phyloP scores from a whole-genome alignment of 2,888 invertebrate species.

The Ypsolopha sequella region DNA sequence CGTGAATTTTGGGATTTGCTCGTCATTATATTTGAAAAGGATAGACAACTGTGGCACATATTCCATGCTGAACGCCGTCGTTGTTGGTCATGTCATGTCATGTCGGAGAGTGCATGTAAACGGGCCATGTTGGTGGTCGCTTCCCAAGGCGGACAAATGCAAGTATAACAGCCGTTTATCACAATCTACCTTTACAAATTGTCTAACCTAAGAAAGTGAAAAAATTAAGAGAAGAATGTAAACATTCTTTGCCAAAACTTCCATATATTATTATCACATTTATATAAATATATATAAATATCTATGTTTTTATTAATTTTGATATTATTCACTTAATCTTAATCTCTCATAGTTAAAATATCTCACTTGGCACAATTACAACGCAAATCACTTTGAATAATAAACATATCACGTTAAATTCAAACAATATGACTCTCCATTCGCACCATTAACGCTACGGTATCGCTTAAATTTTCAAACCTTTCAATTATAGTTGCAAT shows the following conservation, averaged over 20 bases:
- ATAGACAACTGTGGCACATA: too few species aligned
- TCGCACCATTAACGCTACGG: slow-evolving; percentile 43
- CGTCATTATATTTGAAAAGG: too few species aligned
- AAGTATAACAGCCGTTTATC: slow-evolving; percentile 9
- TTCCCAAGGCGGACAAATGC: slow-evolving; percentile 1
- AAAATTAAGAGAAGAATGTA: slow-evolving; percentile 43
- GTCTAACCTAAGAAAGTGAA: slow-evolving; percentile 36
- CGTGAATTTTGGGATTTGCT: too few species aligned
- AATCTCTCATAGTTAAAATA: slow-evolving; percentile 60
- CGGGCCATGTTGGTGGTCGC: too few species aligned
- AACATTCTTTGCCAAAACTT: slow-evolving; percentile 60
- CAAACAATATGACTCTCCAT: slow-evolving; percentile 37
- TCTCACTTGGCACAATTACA: slow-evolving; percentile 68
- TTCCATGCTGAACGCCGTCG: too few species aligned
- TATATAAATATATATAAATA: slow-evolving; percentile 53
- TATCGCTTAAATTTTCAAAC: slow-evolving; percentile 34
- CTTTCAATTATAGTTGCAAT: slow-evolving; percentile 33
- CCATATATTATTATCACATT: slow-evolving; percentile 67
- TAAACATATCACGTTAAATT: slow-evolving; percentile 39
- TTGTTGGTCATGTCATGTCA: too few species aligned
- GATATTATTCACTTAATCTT: slow-evolving; percentile 68
- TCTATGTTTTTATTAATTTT: slow-evolving; percentile 63
- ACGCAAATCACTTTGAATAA: slow-evolving; percentile 58
- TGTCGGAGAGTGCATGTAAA: too few species aligned
- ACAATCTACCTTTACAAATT: slow-evolving; percentile 18